Base-by-base conservation (phyloP, 1,140 invertebrate genomes). In the Lucilia cuprina region DNA sequence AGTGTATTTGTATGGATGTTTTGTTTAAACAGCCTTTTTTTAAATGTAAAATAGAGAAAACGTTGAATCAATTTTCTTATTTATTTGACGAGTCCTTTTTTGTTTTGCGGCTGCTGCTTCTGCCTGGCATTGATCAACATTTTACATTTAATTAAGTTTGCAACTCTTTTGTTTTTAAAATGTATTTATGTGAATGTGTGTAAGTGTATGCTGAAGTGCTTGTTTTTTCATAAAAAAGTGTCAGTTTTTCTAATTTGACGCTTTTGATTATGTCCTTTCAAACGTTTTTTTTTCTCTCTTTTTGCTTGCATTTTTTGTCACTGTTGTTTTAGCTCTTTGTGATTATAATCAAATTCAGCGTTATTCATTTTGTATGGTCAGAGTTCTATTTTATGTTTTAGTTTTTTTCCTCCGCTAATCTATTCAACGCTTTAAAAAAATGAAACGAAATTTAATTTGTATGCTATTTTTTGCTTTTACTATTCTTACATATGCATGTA, bases 311-410 rank as follows among this genome's bases (percentile, higher is more conserved):
- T 30, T 30, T n/a, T 41, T 41, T 41, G 41, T 41, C 41, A 10
- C 41, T 41, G 41, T 8, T 41, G 41, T 41, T 41, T 3, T 12
- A 70, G 19, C 19, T 3, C 21, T 70, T 70, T 70, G 65, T 70
- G 65, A 70, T 70, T 70, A 70, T 70, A 70, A 70, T 70, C 65
- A 70, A 70, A 70, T 70, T 70, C 65, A 70, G 65, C 8, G 25
- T 70, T 70, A 70, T 70, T 10, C 65, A 70, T 21, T 70, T 70
- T 70, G 65, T 25, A 21, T 70, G 65, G 65, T 70, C 65, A 70
- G n/a, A 41, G 41, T 41, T 41, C 41, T 5, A 41, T 55, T 55
- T 10, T n/a, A 55, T 55, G 12, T 55, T 55, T 55, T 55, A 10
- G 50, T 55, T 55, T 17, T 55, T 55, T 55, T 17, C 2, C 50